phyloP scores from a whole-genome alignment of 1,140 invertebrate genomes.

The Steinernema khuongi region DNA sequence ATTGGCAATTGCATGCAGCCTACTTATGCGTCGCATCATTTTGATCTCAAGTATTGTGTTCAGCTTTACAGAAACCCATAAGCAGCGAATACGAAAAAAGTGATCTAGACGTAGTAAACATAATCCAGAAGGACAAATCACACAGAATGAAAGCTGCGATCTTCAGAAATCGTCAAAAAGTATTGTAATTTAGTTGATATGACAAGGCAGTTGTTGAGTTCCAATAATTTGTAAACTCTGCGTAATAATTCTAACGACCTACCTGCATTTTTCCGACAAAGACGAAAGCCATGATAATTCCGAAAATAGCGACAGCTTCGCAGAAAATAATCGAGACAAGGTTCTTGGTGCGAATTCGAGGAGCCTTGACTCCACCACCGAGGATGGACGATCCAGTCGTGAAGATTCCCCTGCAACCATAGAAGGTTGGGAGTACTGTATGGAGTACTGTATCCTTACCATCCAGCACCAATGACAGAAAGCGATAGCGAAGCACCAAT shows the following conservation, averaged over 20 bases:
- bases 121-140: no score
- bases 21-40: not conserved
- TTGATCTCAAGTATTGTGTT: not conserved
- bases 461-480: constrained; percentile 84
- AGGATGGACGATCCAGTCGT: constrained; percentile 91
- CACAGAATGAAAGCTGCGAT: no score
- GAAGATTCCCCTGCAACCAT: constrained; percentile 74
- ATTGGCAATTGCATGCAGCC: not conserved
- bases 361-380: constrained; percentile 94
- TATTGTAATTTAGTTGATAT: no score
- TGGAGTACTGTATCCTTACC: constrained; percentile 63
- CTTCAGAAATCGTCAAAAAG: no score
- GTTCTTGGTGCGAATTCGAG: constrained; percentile 97
- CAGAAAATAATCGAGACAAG: constrained; percentile 98
- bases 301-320: constrained; percentile 96
- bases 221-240: not conserved
- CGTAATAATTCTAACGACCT: constrained; percentile 39
- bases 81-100: not conserved
- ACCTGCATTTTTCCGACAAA: constrained; percentile 75
- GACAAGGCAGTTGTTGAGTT: no score
- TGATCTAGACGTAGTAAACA: no score
- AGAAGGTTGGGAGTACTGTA: not conserved
- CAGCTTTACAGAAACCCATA: not conserved
- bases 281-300: constrained; percentile 94
- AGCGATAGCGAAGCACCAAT: constrained; percentile 80